phyloP scores from a whole-genome alignment of 2,797 vertebrate species.

The Brachymystax lenok region DNA sequence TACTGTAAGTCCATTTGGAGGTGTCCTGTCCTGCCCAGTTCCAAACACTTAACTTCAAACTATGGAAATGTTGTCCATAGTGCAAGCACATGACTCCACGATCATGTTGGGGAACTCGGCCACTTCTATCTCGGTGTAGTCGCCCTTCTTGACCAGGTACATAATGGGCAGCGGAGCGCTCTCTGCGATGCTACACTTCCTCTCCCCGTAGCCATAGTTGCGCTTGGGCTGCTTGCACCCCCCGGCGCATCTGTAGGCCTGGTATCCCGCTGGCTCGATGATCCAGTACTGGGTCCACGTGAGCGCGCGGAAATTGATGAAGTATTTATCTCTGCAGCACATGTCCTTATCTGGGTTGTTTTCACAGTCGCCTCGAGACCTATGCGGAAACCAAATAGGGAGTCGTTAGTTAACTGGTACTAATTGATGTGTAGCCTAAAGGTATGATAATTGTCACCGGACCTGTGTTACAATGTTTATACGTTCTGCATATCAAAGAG shows the following conservation, averaged over 20 bases:
- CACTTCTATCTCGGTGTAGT: slow-evolving; percentile 90
- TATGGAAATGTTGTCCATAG: slow-evolving; percentile 77
- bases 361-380: slow-evolving; percentile 84
- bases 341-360: slow-evolving; percentile 59
- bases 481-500: slow-evolving; percentile 53
- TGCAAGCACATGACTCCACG: slow-evolving; percentile 82
- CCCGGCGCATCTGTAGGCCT: slow-evolving; percentile 80
- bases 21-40: neutral
- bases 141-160: slow-evolving; percentile 88
- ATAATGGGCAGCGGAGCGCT: slow-evolving; percentile 87
- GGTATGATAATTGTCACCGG: slow-evolving; percentile 50
- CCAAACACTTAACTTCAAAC: slow-evolving; percentile 63
- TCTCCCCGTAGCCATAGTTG: slow-evolving; percentile 74
- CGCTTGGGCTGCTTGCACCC: slow-evolving; percentile 73
- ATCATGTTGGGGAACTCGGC: slow-evolving; percentile 91
- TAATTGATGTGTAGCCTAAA: neutral
- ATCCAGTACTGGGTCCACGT: slow-evolving; percentile 87
- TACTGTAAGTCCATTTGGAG: slow-evolving; percentile 58
- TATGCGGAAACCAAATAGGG: slow-evolving; percentile 42
- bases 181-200: slow-evolving; percentile 76
- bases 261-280: slow-evolving; percentile 84
- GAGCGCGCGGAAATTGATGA: slow-evolving; percentile 82
- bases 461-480: slow-evolving; percentile 40
- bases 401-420: neutral
- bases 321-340: slow-evolving; percentile 84